A percentile compares a stretch with the other conserved stretches of the same genome.
Evolutionary conservation across 2,888 invertebrate genomes (phyloP).

Genomic region (Acleris cristana): DNA sequence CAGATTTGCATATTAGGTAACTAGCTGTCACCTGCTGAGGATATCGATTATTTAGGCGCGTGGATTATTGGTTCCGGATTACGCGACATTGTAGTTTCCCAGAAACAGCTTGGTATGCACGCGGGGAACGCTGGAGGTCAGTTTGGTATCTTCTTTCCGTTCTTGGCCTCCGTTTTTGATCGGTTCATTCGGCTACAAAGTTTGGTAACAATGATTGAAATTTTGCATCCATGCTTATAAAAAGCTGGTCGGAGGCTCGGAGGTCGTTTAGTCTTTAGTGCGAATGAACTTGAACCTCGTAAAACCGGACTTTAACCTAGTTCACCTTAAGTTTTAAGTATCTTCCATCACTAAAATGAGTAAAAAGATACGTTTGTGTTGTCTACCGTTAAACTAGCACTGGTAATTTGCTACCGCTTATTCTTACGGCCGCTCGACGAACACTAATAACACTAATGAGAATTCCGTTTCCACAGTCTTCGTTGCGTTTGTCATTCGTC

Average conservation of each 20-base stretch:
- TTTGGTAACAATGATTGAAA: background rate
- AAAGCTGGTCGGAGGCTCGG: slow-evolving; percentile 15
- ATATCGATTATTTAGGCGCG: slow-evolving; percentile 39
- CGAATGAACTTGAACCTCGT: slow-evolving; percentile 29
- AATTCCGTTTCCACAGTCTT: slow-evolving; percentile 47
- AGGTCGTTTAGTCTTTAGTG: slow-evolving; percentile 24
- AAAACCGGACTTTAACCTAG: slow-evolving; percentile 26
- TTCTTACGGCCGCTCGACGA: slow-evolving; percentile 49
- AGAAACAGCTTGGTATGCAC: slow-evolving; percentile 32
- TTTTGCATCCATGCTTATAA: slow-evolving; percentile 7
- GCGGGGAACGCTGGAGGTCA: slow-evolving; percentile 23
- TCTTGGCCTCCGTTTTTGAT: slow-evolving; percentile 1
- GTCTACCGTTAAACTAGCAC: slow-evolving; percentile 36
- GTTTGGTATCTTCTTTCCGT: slow-evolving; percentile 22
- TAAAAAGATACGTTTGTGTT: slow-evolving; percentile 7
- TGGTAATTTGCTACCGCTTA: slow-evolving; percentile 43
- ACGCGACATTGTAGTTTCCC: slow-evolving; percentile 22
- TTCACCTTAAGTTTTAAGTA: slow-evolving; percentile 22
- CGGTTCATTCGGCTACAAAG: background rate
- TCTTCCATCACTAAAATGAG: slow-evolving; percentile 21
- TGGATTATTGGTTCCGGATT: slow-evolving; percentile 33
- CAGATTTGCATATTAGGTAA: slow-evolving; percentile 73
- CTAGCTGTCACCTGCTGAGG: slow-evolving; percentile 43
- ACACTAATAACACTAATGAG: slow-evolving; percentile 55
- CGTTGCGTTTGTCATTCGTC: slow-evolving; percentile 55